These are phyloP conservation scores for Daubentonia madagascariensis DNA, from an alignment of 2,113 vertebrate genomes.

Conservation along the genomic window DNA sequence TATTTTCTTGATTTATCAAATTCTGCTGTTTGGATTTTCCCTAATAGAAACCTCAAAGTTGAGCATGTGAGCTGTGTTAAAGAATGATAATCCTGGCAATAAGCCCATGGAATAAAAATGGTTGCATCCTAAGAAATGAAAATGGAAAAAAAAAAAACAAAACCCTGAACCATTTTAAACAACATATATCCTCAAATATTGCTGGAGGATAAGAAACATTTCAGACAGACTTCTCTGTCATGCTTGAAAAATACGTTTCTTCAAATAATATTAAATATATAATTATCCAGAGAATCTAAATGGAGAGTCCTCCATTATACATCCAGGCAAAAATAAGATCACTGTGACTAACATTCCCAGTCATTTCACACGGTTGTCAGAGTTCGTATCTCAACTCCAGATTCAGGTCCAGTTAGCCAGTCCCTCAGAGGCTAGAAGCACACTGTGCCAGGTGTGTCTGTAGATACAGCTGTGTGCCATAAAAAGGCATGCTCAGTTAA, in stretches of 20 bases:
- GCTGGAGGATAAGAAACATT: background rate
- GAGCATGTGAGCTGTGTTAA: background rate
- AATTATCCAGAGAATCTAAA: background rate
- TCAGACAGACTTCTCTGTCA: background rate
- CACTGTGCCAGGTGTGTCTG: background rate
- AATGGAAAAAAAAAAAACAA: background rate
- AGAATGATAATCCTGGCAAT: background rate
- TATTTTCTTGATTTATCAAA: background rate
- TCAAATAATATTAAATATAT: background rate
- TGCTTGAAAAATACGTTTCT: background rate
- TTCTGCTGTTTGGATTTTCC: background rate
- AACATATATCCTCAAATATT: background rate
- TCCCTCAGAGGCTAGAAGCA: background rate
- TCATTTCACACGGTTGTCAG: background rate
- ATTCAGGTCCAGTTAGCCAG: background rate
- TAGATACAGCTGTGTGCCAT: background rate
- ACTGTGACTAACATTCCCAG: background rate
- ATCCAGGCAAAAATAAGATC: background rate
- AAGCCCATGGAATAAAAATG: background rate
- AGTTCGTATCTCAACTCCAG: background rate
- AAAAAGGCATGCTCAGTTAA: background rate
- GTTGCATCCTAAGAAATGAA: background rate
- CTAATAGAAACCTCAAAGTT: background rate
- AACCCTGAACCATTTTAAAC: background rate
- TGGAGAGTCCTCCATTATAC: background rate